A percentile compares a stretch with the other conserved stretches of the same genome.
These are phyloP conservation scores for Aldrovandia affinis DNA, from an alignment of 2,797 vertebrate species.

Conservation along the genomic window DNA sequence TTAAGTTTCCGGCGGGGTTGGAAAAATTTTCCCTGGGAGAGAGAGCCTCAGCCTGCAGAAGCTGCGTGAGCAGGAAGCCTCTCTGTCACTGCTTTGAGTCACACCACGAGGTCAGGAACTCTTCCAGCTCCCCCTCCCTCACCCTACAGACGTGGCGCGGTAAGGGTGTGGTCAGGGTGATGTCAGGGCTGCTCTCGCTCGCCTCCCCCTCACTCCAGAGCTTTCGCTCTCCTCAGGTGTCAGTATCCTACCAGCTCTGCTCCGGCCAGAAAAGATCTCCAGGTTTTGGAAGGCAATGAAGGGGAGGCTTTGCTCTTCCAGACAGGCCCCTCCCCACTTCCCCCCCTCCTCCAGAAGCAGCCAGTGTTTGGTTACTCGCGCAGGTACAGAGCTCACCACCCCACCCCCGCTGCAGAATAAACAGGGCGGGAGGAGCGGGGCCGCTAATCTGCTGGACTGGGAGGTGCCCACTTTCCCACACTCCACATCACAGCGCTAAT, in stretches of 20 bases:
- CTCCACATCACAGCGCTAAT: not conserved
- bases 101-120: constrained; percentile 19
- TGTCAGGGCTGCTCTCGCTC: not conserved
- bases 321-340: constrained; percentile 47
- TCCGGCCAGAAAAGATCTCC: constrained; percentile 49
- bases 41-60: constrained; percentile 13
- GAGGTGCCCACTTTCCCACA: not conserved
- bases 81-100: constrained; percentile 7
- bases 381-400: not conserved
- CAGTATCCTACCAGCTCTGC: constrained; percentile 20
- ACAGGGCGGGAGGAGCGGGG: not conserved
- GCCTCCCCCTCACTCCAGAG: not conserved
- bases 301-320: constrained; percentile 53
- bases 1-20: not conserved
- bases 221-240: not conserved
- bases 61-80: constrained; percentile 22
- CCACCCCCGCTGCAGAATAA: constrained; percentile 11
- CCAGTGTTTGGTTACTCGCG: not conserved
- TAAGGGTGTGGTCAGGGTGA: not conserved
- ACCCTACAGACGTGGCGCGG: not conserved
- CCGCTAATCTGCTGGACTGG: constrained; percentile 8
- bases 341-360: constrained; percentile 35
- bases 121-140: not conserved
- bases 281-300: constrained; percentile 75
- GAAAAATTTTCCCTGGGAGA: not conserved